Base-by-base conservation (phyloP, 2,888 invertebrate genomes). In the Stenchaetothrips biformis region DNA sequence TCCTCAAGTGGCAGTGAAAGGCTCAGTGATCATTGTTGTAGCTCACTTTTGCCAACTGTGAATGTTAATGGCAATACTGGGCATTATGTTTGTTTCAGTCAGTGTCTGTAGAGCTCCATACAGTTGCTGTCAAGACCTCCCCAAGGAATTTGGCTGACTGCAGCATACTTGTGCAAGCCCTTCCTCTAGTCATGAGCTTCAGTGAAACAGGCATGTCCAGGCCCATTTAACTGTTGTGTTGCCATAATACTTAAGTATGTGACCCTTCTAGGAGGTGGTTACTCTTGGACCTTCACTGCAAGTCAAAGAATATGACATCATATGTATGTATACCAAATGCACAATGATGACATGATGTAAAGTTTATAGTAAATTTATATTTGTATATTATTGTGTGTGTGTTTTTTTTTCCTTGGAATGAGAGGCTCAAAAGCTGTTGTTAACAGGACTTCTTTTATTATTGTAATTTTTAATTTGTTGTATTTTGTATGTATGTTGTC, bases 111-210 rank as follows among this genome's bases (percentile, higher is more conserved):
- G 37, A 2, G 37, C 37, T 37, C 4, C 37, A 37, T 2, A 37
- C 37, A 37, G 37, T 37, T 37, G 37, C 37, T 37, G 37, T 37
- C 1, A 37, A 37, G 37, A 4, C 37, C 37, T 37, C 37, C 37
- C 1, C 37, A 37, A 37, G 1, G 4, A 37, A 37, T 4, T 37
- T 37, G 37, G 37, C 37, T 37, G 37, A 1, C 37, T 37, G 4
- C 37, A 37, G 37, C 37, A 37, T 37, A 37, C 67, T 11, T 74
- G 67, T 74, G 67, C 67, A 74, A 74, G 25, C 67, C 25, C 67
- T 74, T 74, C 25, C 67, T 74, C 67, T 74, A 74, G 67, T 74
- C 67, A 74, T 53, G 11, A 74, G 67, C 67, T 25, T 74, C 25
- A 74, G 21, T 74, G 25, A 25, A 74, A 25, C 67, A 25, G 67